phyloP scores from a whole-genome alignment of 2,888 invertebrate species.

The Campoplex nolae region DNA sequence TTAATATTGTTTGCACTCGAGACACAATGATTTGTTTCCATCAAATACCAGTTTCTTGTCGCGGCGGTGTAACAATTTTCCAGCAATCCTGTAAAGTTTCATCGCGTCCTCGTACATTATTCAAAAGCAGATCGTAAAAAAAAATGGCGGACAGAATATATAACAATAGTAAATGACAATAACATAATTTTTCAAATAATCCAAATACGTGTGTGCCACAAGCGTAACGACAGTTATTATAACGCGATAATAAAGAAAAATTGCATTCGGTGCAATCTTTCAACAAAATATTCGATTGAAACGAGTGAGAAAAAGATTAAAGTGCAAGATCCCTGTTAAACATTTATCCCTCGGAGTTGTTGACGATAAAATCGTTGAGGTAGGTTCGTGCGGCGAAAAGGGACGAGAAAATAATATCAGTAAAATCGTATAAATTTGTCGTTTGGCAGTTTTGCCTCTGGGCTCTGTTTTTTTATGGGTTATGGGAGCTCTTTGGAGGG shows the following conservation, averaged over 20 bases:
- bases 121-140: background rate
- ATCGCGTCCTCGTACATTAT: background rate
- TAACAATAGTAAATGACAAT: background rate
- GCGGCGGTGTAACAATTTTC: background rate
- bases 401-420: background rate
- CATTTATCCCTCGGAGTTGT: constrained; percentile 15
- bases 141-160: background rate
- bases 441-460: constrained; percentile 16
- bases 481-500: constrained; percentile 3
- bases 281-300: background rate
- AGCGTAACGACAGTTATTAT: background rate
- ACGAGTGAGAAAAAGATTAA: background rate
- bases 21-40: background rate
- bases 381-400: constrained; percentile 45
- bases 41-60: background rate
- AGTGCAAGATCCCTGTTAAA: constrained; percentile 25
- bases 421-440: constrained; percentile 25
- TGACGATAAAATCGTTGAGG: constrained; percentile 47
- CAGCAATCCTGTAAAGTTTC: background rate
- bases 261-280: background rate
- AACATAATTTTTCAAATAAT: background rate
- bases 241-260: background rate
- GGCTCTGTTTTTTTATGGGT: background rate
- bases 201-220: background rate
- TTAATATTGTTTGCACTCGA: background rate